A percentile compares a stretch with the other conserved stretches of the same genome.
These are phyloP conservation scores for Oceanites oceanicus DNA, from an alignment of 2,113 vertebrate genomes.

Conservation along the genomic window DNA sequence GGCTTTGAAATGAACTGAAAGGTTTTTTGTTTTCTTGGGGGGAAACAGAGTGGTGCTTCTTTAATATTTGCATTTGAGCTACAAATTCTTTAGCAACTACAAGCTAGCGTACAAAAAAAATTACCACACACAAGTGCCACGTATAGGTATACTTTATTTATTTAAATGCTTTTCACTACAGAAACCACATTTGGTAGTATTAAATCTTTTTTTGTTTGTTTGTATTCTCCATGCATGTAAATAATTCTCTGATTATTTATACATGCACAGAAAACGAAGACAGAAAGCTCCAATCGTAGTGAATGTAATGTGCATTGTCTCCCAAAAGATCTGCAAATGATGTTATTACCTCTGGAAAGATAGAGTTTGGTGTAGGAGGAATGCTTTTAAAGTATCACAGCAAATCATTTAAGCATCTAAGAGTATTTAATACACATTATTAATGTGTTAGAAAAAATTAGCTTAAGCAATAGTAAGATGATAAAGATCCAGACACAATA, in stretches of 20 bases:
- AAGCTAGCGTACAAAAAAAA: neutral
- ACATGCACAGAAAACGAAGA: neutral
- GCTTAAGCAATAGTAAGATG: neutral
- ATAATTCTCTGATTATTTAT: conserved; percentile 15
- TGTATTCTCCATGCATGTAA: neutral
- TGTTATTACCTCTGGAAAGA: neutral
- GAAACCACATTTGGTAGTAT: neutral
- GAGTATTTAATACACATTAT: conserved; percentile 17
- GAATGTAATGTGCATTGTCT: neutral
- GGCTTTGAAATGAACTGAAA: neutral
- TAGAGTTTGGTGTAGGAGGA: neutral
- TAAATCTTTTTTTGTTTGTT: neutral
- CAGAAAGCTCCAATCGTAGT: neutral
- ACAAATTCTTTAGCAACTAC: neutral
- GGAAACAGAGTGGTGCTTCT: neutral
- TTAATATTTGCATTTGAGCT: neutral
- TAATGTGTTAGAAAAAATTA: neutral
- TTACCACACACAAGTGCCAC: neutral
- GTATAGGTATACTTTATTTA: neutral
- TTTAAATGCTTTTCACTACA: neutral
- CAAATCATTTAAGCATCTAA: neutral
- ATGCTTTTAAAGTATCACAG: neutral
- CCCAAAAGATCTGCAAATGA: neutral
- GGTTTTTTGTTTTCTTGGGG: neutral
- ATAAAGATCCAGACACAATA: neutral